Evolutionary conservation across 2,888 invertebrate genomes (phyloP).

Genomic region (Aphodius sticticus): DNA sequence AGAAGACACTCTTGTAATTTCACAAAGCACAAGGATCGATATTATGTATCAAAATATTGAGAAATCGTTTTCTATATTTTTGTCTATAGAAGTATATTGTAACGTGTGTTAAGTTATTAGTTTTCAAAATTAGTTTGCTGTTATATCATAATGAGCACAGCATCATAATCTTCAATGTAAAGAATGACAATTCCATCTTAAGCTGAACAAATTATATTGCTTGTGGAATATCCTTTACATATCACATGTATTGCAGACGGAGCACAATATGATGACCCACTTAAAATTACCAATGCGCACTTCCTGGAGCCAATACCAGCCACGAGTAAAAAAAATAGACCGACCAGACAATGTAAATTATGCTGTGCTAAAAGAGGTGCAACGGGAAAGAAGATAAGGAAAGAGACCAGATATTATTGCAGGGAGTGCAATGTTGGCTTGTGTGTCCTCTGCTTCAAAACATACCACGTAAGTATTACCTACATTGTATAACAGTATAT

Average conservation of each 20-base stretch:
- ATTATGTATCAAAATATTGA: too few species aligned
- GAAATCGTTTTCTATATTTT: too few species aligned
- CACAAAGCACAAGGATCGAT: too few species aligned
- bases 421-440: background rate
- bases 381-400: background rate
- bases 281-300: background rate
- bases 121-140: too few species aligned
- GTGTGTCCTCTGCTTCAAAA: background rate
- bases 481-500: too few species aligned
- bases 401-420: background rate
- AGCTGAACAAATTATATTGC: background rate
- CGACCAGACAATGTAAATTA: background rate
- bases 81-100: too few species aligned
- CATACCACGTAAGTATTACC: background rate
- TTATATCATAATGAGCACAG: too few species aligned
- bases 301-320: background rate
- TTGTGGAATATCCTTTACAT: background rate
- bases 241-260: background rate
- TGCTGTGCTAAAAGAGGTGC: background rate
- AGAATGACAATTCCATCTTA: too few species aligned
- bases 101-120: too few species aligned
- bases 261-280: background rate
- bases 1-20: too few species aligned
- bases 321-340: background rate
- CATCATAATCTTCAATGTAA: too few species aligned